Percentiles rank a stretch among this genome's conserved stretches.
Conservation (phyloP, 2,888 invertebrate species). For the Parapristionchus giblindavisi region DNA sequence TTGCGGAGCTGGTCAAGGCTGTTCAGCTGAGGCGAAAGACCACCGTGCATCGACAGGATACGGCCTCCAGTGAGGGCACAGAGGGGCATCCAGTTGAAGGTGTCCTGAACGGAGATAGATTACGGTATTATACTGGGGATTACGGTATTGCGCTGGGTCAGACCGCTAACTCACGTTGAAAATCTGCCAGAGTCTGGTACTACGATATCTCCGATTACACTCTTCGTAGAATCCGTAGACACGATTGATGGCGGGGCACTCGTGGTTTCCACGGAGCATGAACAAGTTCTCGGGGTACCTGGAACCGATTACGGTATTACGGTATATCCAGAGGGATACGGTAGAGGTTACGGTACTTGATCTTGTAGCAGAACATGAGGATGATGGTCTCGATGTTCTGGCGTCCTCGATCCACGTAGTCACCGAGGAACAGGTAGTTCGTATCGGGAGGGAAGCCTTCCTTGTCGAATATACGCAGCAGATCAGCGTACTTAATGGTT, state of each 20-base stretch:
- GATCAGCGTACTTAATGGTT: constrained; percentile 53
- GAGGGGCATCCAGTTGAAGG: constrained; percentile 66
- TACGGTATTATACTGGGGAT: background rate
- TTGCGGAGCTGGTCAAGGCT: constrained; percentile 58
- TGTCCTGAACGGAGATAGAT: constrained; percentile 47
- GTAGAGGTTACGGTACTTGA: constrained; percentile 38
- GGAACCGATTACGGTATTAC: constrained; percentile 38
- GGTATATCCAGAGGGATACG: constrained; percentile 39
- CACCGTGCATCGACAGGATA: constrained; percentile 65
- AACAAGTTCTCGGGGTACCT: constrained; percentile 63
- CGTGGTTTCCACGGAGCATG: constrained; percentile 66
- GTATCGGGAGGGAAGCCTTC: constrained; percentile 63
- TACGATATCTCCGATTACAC: constrained; percentile 58
- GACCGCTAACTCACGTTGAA: constrained; percentile 49
- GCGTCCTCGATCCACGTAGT: constrained; percentile 63
- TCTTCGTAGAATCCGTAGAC: constrained; percentile 66
- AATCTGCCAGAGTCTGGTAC: constrained; percentile 51
- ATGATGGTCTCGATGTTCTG: constrained; percentile 66
- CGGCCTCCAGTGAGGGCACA: constrained; percentile 60
- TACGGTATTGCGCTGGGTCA: background rate
- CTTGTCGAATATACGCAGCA: constrained; percentile 63
- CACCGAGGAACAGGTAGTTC: constrained; percentile 63
- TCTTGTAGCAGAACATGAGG: constrained; percentile 62
- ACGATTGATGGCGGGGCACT: constrained; percentile 64
- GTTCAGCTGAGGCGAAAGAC: constrained; percentile 58